Evolutionary conservation across 2,888 invertebrate genomes (phyloP).

Genomic region (Crocallis elinguaria): DNA sequence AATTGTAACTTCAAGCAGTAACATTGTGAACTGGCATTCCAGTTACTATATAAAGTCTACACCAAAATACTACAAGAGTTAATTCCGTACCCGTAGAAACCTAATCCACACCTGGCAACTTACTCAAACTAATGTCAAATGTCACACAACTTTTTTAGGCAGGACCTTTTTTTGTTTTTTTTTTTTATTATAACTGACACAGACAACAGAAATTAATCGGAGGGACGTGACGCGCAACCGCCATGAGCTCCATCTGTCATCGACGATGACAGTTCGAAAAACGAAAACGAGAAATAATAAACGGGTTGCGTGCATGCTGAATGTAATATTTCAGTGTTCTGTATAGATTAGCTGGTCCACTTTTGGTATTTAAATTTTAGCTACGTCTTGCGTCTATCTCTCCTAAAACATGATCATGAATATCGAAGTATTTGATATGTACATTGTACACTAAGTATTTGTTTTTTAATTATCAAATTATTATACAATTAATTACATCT

Average conservation of each 20-base stretch:
- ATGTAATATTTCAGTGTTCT: constrained; percentile 27
- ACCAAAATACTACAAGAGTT: too few species aligned
- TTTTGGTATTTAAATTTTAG: constrained; percentile 15
- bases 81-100: constrained; percentile 1
- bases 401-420: too few species aligned
- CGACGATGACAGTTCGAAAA: constrained; percentile 43
- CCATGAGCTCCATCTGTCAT: constrained; percentile 46
- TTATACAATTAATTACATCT: too few species aligned
- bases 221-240: constrained; percentile 34
- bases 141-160: constrained; percentile 29
- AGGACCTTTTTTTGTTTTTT: constrained; percentile 11
- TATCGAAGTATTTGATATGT: too few species aligned
- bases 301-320: constrained; percentile 31
- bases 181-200: constrained; percentile 14
- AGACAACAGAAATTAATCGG: constrained; percentile 38
- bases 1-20: too few species aligned
- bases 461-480: too few species aligned
- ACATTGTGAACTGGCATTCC: too few species aligned
- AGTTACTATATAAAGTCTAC: too few species aligned
- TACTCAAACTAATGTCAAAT: constrained; percentile 28
- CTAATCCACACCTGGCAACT: constrained; percentile 26
- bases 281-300: constrained; percentile 37
- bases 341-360: constrained; percentile 21
- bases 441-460: too few species aligned
- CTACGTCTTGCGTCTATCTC: too few species aligned